phyloP scores from a whole-genome alignment of 2,888 invertebrate genomes.

The Pantelozetes paolii region DNA sequence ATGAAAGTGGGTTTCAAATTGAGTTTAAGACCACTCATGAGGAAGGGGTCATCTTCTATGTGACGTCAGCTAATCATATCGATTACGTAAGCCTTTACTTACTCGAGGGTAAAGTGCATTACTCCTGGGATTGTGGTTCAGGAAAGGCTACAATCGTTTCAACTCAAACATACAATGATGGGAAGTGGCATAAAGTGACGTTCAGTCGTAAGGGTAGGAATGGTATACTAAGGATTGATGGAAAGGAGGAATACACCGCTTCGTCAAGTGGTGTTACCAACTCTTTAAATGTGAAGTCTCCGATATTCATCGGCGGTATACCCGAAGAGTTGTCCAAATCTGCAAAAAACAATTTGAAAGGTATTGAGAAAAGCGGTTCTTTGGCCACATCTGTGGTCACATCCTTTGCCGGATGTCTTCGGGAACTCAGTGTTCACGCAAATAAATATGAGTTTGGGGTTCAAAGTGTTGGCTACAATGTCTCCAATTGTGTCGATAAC shows the following conservation, averaged over 20 bases:
- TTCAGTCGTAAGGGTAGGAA: constrained; percentile 61
- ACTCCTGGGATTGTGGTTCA: constrained; percentile 67
- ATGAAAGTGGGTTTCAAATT: constrained; percentile 45
- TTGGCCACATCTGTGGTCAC: constrained; percentile 61
- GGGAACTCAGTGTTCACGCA: constrained; percentile 57
- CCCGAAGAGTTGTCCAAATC: constrained; percentile 55
- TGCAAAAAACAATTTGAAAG: constrained; percentile 53
- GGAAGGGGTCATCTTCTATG: constrained; percentile 79
- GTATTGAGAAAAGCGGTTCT: constrained; percentile 46
- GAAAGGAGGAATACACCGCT: constrained; percentile 57
- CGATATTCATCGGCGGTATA: constrained; percentile 79
- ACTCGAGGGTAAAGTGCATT: constrained; percentile 67
- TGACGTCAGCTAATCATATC: constrained; percentile 60
- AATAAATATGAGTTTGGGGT: constrained; percentile 57
- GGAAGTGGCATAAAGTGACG: constrained; percentile 71
- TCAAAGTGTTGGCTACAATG: constrained; percentile 60
- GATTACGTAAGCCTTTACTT: constrained; percentile 73
- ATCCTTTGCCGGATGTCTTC: constrained; percentile 78
- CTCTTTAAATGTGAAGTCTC: constrained; percentile 62
- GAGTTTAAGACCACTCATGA: constrained; percentile 53
- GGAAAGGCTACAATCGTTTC: constrained; percentile 62
- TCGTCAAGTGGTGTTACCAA: constrained; percentile 48
- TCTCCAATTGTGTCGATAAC: constrained; percentile 71
- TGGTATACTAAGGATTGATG: constrained; percentile 64
- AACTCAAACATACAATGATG: constrained; percentile 63